phyloP scores from a whole-genome alignment of 1,140 invertebrate species.

The Xylocopa sonorina region DNA sequence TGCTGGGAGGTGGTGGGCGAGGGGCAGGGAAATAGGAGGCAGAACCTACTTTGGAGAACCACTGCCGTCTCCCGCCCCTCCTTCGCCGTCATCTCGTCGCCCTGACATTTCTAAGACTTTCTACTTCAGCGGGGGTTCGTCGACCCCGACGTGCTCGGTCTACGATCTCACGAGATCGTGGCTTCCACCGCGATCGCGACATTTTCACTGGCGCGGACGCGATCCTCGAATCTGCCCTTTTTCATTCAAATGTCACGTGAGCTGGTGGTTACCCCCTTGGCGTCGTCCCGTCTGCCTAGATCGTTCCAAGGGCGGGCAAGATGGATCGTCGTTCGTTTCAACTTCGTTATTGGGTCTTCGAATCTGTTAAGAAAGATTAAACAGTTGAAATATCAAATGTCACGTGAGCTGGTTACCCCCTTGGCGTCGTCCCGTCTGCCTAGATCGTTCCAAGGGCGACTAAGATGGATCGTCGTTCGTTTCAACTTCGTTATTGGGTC shows the following conservation, averaged over 20 bases:
- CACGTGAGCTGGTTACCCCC: not conserved
- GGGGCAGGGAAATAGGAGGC: conserved; percentile 58
- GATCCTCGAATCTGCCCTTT: conserved; percentile 29
- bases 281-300: not conserved
- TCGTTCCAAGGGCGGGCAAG: too few species aligned
- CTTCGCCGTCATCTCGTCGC: conserved; percentile 56
- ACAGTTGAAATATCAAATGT: too few species aligned
- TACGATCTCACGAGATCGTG: conserved; percentile 53
- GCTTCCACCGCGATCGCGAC: conserved; percentile 60
- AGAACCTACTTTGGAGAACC: conserved; percentile 73
- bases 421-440: not conserved
- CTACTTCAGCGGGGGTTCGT: conserved; percentile 75
- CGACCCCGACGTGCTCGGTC: conserved; percentile 59
- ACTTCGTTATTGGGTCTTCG: too few species aligned
- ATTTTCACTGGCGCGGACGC: conserved; percentile 54
- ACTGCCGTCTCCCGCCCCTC: conserved; percentile 75
- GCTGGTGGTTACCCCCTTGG: not conserved
- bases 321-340: too few species aligned
- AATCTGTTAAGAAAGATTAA: too few species aligned
- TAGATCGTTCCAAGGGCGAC: too few species aligned
- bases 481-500: too few species aligned
- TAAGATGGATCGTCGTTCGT: too few species aligned
- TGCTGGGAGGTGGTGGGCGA: not conserved
- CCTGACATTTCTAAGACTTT: conserved; percentile 81
- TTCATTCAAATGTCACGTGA: conserved; percentile 40